Evolutionary conservation across 2,113 vertebrate species (phyloP).

Genomic region (Oxyruncus cristatus): DNA sequence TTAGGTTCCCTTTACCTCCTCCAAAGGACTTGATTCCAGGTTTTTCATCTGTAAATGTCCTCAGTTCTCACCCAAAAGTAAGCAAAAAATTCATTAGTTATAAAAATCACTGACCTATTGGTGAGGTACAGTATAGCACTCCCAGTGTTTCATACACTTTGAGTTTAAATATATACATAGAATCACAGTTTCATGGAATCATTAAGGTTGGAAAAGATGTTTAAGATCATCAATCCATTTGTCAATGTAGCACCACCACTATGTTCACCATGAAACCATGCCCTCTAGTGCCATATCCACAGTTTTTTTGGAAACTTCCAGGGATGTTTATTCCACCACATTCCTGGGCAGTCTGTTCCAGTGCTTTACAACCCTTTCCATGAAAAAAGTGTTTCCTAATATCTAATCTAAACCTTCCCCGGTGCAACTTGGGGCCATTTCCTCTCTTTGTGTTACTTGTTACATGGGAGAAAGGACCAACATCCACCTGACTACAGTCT

Average conservation of each 20-base stretch:
- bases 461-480: background rate
- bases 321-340: background rate
- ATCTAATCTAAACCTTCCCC: background rate
- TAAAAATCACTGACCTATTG: background rate
- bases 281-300: background rate
- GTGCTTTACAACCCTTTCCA: background rate
- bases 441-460: background rate
- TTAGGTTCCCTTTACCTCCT: background rate
- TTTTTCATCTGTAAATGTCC: background rate
- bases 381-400: background rate
- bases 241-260: fast-evolving
- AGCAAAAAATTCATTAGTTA: background rate
- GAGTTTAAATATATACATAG: background rate
- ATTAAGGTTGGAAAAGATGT: background rate
- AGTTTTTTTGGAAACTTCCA: background rate
- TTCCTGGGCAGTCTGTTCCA: background rate
- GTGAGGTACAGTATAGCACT: background rate
- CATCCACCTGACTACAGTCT: background rate
- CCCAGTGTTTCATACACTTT: background rate
- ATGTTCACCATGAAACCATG: background rate
- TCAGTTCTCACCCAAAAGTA: background rate
- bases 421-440: background rate
- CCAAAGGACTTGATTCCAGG: background rate
- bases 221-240: background rate
- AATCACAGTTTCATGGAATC: background rate